Conservation (phyloP, 2,888 invertebrate species). For the Spialia ferax region DNA sequence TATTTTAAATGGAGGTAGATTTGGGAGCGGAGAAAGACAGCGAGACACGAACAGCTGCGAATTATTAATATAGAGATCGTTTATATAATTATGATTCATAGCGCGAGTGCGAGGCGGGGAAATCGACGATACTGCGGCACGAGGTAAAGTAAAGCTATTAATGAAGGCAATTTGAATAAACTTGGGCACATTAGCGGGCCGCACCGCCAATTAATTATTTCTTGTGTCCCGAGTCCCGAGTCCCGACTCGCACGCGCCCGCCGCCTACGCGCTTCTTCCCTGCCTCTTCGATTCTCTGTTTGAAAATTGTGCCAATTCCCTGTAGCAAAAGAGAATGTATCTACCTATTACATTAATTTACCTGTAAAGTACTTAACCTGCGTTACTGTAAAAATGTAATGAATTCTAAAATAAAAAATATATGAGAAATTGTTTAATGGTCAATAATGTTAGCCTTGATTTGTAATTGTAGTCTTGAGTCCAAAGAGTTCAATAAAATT, state of each 20-base stretch:
- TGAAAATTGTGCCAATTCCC: neutral
- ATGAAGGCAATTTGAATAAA: constrained; percentile 68
- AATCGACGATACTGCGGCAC: constrained; percentile 39
- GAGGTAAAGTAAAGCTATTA: constrained; percentile 53
- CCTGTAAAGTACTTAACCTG: too few species aligned
- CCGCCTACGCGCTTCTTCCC: neutral
- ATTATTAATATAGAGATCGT: constrained; percentile 39
- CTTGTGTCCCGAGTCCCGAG: constrained; percentile 20
- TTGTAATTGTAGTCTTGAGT: too few species aligned
- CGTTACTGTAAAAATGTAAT: too few species aligned
- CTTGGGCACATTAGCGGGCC: constrained; percentile 50
- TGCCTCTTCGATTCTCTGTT: neutral
- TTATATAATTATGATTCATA: constrained; percentile 42
- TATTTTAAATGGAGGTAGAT: constrained; percentile 32
- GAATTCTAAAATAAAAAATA: too few species aligned
- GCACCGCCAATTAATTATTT: constrained; percentile 39
- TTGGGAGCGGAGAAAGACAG: constrained; percentile 20
- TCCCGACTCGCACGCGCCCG: constrained; percentile 14
- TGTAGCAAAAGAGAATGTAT: too few species aligned
- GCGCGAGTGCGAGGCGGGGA: constrained; percentile 37
- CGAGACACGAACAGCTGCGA: constrained; percentile 36
- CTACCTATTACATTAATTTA: too few species aligned
- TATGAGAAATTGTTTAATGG: too few species aligned
- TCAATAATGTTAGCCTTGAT: too few species aligned
- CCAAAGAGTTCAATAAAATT: too few species aligned